phyloP scores from a whole-genome alignment of 2,888 invertebrate species.

The Quadriops clusia region DNA sequence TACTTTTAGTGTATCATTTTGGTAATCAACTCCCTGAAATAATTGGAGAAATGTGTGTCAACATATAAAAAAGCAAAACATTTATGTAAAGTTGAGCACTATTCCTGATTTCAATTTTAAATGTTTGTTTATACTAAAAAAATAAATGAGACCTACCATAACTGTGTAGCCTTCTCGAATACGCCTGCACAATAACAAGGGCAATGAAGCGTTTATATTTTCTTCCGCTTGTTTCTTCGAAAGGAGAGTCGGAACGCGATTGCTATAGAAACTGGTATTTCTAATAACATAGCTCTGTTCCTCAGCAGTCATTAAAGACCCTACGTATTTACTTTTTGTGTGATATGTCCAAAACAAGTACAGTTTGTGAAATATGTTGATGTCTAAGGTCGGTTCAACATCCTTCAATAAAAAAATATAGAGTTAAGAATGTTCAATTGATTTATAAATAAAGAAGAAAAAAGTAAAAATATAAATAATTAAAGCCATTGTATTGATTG shows the following conservation, averaged over 20 bases:
- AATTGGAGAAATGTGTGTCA: too few species aligned
- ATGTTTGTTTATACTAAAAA: too few species aligned
- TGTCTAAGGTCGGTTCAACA: conserved; percentile 25
- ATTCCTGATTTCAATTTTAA: too few species aligned
- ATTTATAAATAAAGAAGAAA: too few species aligned
- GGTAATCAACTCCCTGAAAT: conserved; percentile 11
- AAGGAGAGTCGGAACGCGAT: conserved; percentile 43
- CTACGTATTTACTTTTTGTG: conserved; percentile 15
- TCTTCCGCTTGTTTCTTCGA: conserved; percentile 53
- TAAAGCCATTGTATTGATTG: too few species aligned
- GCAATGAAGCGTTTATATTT: conserved; percentile 48
- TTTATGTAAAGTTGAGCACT: too few species aligned
- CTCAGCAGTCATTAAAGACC: conserved; percentile 7
- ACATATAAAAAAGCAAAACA: too few species aligned
- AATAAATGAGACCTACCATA: conserved; percentile 35
- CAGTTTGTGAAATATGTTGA: conserved; percentile 32
- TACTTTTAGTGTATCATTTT: conserved; percentile 47
- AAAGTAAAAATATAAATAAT: too few species aligned
- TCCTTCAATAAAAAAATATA: too few species aligned
- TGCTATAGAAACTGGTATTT: conserved; percentile 45
- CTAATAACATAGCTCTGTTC: conserved; percentile 7
- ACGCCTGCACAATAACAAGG: conserved; percentile 56
- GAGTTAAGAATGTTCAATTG: too few species aligned
- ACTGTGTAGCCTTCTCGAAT: conserved; percentile 66
- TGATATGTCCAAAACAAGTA: conserved; percentile 26